These are phyloP conservation scores for Lordiphosa stackelbergi DNA, from an alignment of 1,140 invertebrate genomes.

Conservation along the genomic window DNA sequence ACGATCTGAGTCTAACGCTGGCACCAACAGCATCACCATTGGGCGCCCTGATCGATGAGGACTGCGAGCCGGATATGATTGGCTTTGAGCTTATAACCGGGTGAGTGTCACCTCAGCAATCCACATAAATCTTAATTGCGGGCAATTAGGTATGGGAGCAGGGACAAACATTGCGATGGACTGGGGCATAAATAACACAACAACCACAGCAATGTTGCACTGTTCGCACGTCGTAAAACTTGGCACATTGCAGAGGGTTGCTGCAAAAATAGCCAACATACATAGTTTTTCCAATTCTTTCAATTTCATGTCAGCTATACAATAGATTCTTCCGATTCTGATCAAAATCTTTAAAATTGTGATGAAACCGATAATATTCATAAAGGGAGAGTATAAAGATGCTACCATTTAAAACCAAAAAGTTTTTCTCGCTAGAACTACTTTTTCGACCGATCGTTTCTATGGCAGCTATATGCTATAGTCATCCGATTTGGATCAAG, in stretches of 20 bases:
- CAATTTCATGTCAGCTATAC: no score
- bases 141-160: constrained; percentile 44
- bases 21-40: constrained; percentile 48
- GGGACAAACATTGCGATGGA: constrained; percentile 18
- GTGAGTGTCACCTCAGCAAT: constrained; percentile 72
- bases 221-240: constrained; percentile 59
- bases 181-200: constrained; percentile 27
- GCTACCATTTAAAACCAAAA: no score
- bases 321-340: no score
- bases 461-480: no score
- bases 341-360: no score
- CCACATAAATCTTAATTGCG: constrained; percentile 35
- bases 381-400: no score
- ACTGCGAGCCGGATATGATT: constrained; percentile 91
- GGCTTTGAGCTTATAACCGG: constrained; percentile 95
- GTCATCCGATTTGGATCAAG: no score
- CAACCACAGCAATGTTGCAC: constrained; percentile 12
- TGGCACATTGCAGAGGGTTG: constrained; percentile 78
- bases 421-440: no score
- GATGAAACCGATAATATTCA: no score
- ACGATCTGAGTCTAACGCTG: constrained; percentile 37
- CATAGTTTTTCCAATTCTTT: no score
- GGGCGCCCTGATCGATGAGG: constrained; percentile 78
- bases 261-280: neutral
- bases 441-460: no score